Evolutionary conservation across 2,797 vertebrate species (phyloP), one percentile per base, ranked within the genome.

Genomic region (Acipenser oxyrinchus): DNA sequence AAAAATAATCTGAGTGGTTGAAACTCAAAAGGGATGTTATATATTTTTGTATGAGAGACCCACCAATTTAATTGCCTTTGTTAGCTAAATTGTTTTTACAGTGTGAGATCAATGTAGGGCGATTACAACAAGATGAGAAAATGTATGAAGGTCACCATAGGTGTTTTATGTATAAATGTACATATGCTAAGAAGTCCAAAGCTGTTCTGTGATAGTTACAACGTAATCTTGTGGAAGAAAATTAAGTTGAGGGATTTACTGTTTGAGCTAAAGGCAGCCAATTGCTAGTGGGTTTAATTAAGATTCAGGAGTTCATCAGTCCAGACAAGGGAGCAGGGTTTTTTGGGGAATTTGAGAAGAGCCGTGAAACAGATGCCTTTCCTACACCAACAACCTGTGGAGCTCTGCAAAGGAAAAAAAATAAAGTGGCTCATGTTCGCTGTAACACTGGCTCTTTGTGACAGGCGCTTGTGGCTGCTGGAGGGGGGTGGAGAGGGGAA

Each of bases 361-460:
- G 65, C 70, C 72, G 60, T 79, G 77, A 83, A 78, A 82, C 67
- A 70, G 78, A 78, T 73, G 65, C 13, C 70, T 73, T 76, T 77
- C 71, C 71, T 76, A 52, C 70, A 77, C 69, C 66, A 70, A 74
- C 67, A 68, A 74, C 72, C 62, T 73, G 67, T 52, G 57, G 68
- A 66, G 63, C 63, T 76, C 72, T 76, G 70, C 58, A 73, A 75
- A 77, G 23, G 23, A 37, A 37, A 37, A 37, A 61, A 68, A 70
- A 65, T 61, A 13, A 48, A 64, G 8, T 7, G 66, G 68, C 77
- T 76, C 11, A 73, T 76, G 67, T 77, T 74, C 67, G 71, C 85
- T 81, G 74, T 85, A 87, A 89, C 81, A 78, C 76, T 67, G 67
- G 73, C 65, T 69, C 75, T 75, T 74, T 73, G 67, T 76, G 64